Percentiles rank a stretch among this genome's conserved stretches.
phyloP scores from a whole-genome alignment of 2,113 vertebrate species.

The Pelvicachromis taeniatus region DNA sequence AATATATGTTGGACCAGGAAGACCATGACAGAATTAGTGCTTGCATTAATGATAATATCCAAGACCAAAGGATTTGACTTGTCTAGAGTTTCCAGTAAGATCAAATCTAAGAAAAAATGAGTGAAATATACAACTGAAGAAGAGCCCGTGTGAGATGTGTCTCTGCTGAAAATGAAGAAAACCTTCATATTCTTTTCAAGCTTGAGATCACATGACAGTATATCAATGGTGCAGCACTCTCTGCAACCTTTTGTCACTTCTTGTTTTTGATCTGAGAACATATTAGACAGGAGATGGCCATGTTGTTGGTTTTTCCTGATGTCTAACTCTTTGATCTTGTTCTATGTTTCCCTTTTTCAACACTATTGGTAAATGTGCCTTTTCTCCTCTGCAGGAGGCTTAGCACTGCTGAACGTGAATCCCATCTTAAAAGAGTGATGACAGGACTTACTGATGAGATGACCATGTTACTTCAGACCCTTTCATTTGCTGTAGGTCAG shows the following conservation, averaged over 20 bases:
- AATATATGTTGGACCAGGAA: not conserved
- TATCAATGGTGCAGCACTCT: not conserved
- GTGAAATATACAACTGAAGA: not conserved
- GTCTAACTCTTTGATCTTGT: not conserved
- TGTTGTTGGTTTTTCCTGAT: not conserved
- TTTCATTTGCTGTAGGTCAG: not conserved
- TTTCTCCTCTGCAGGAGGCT: not conserved
- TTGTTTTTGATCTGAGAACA: not conserved
- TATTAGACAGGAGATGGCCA: not conserved
- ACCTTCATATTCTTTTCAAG: not conserved
- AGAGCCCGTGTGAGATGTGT: not conserved
- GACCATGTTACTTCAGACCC: not conserved
- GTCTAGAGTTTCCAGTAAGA: not conserved
- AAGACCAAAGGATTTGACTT: not conserved
- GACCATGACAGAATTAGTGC: not conserved
- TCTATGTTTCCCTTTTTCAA: not conserved
- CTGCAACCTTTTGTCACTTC: not conserved
- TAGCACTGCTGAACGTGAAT: not conserved
- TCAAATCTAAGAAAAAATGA: not conserved
- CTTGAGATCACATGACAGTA: not conserved
- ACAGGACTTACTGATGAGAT: not conserved
- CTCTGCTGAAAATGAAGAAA: not conserved
- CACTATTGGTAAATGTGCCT: not conserved
- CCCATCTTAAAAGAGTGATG: not conserved
- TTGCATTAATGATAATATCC: not conserved